Percentiles rank a stretch among this genome's conserved stretches.
Evolutionary conservation across 1,140 invertebrate species (phyloP).

Genomic region (Rhizoglyphus robini): DNA sequence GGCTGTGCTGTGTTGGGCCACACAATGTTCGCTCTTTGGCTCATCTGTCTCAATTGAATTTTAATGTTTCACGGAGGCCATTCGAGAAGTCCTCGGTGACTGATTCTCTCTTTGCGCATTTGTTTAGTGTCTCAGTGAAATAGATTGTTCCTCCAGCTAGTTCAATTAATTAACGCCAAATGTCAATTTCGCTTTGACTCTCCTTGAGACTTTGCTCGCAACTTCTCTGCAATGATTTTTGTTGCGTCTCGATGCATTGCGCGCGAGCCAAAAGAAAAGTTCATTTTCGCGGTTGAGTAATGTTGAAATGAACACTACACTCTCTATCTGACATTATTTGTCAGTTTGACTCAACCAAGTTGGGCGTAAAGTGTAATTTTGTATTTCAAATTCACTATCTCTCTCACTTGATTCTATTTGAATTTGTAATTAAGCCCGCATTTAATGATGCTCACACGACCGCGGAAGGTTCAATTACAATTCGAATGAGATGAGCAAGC

Average conservation of each 20-base stretch:
- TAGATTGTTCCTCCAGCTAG: neutral
- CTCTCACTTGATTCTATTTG: neutral
- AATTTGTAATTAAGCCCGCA: too few species aligned
- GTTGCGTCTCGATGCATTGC: neutral
- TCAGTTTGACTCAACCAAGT: neutral
- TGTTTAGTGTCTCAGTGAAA: neutral
- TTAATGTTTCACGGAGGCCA: neutral
- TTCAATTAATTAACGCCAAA: neutral
- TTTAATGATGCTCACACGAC: too few species aligned
- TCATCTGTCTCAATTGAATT: neutral
- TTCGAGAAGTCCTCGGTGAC: neutral
- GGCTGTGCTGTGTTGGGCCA: neutral
- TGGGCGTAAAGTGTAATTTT: neutral
- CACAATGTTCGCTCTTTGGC: neutral
- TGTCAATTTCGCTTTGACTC: neutral
- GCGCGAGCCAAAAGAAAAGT: too few species aligned
- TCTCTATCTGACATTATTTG: neutral
- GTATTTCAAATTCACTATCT: neutral
- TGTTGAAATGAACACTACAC: neutral
- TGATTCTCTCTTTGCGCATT: neutral
- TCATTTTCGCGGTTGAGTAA: too few species aligned
- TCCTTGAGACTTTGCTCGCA: neutral
- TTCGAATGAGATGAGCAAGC: too few species aligned
- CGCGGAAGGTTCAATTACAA: too few species aligned
- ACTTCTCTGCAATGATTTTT: neutral